Conservation (phyloP, 2,797 vertebrate genomes). For the Myotis myotis region DNA sequence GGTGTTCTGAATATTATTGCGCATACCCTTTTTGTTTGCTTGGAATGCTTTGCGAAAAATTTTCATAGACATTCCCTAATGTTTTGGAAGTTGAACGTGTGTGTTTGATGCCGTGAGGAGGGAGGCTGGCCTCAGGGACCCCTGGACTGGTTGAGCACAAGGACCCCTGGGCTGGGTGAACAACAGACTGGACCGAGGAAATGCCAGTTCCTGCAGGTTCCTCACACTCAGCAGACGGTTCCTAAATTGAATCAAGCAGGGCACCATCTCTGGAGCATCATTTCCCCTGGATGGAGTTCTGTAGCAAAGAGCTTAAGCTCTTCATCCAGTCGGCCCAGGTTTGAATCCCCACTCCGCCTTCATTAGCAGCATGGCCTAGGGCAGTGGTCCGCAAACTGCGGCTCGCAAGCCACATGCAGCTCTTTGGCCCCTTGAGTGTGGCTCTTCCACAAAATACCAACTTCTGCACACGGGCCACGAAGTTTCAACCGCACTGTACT, state of each 20-base stretch:
- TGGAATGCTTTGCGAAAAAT: not conserved
- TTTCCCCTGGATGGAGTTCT: not conserved
- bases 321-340: not conserved
- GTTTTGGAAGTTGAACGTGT: not conserved
- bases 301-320: not conserved
- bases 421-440: too few species aligned
- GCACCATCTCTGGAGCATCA: not conserved
- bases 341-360: not conserved
- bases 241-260: not conserved
- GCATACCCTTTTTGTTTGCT: not conserved
- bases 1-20: not conserved
- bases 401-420: too few species aligned
- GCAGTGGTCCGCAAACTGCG: not conserved
- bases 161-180: not conserved
- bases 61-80: not conserved
- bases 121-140: not conserved
- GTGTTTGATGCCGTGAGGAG: not conserved
- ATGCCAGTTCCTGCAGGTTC: not conserved
- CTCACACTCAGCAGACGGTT: not conserved
- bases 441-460: too few species aligned
- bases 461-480: too few species aligned
- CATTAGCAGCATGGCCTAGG: not conserved
- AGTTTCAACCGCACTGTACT: too few species aligned
- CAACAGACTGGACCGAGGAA: fast-evolving
- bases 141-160: too few species aligned